Evolutionary conservation across 1,140 invertebrate species (phyloP).

Genomic region (Lethocerus indicus): DNA sequence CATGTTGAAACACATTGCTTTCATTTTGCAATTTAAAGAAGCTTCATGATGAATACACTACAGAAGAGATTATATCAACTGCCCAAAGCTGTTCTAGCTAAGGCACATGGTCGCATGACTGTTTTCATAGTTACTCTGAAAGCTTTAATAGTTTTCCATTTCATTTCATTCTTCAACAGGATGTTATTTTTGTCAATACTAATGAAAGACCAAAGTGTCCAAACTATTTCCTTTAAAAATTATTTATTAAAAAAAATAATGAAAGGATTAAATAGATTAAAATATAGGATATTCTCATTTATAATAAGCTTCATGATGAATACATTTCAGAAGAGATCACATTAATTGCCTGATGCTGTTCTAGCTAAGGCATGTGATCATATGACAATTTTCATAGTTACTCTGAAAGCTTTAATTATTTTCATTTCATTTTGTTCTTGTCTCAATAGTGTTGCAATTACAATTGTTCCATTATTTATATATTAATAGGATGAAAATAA

Average conservation of each 20-base stretch:
- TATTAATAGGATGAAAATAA: too few relatives aligned
- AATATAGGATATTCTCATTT: too few relatives aligned
- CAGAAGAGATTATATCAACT: background rate
- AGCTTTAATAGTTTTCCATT: background rate
- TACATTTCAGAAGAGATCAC: background rate
- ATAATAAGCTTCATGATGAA: background rate
- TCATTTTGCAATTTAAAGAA: too few relatives aligned
- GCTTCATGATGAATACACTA: background rate
- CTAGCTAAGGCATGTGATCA: background rate
- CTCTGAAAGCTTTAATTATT: slow-evolving; percentile 14
- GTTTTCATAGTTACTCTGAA: slow-evolving; percentile 21
- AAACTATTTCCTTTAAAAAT: too few relatives aligned
- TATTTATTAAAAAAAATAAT: too few relatives aligned
- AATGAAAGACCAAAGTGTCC: too few relatives aligned
- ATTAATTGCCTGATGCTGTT: background rate
- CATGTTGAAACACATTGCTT: too few relatives aligned
- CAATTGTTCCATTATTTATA: too few relatives aligned
- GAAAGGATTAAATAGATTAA: too few relatives aligned
- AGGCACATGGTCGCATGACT: background rate
- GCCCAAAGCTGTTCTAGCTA: background rate
- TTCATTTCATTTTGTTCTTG: background rate
- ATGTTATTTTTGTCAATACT: background rate
- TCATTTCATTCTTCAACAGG: background rate
- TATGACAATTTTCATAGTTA: slow-evolving; percentile 17
- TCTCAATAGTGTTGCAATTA: background rate